Evolutionary conservation across 1,140 invertebrate genomes (phyloP).

Genomic region (Aricia agestis): DNA sequence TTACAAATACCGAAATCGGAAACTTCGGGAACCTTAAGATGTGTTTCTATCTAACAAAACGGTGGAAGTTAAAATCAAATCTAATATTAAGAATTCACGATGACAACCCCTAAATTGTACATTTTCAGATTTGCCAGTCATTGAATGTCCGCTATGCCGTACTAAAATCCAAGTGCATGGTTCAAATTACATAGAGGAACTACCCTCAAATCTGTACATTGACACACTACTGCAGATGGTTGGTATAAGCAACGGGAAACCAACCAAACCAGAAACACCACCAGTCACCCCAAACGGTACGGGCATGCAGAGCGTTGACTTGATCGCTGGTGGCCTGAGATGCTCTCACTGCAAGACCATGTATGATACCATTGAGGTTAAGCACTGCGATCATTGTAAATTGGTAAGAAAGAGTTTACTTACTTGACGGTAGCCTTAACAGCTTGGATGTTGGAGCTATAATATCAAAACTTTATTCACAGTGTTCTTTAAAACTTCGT

Average conservation of each 20-base stretch:
- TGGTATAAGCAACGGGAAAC: conserved; percentile 32
- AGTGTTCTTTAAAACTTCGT: no score
- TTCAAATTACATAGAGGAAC: conserved; percentile 56
- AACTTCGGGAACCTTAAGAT: no score
- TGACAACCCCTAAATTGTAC: background rate
- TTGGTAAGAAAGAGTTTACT: conserved; percentile 55
- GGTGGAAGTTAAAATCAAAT: no score
- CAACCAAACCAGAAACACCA: conserved; percentile 35
- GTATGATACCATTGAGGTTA: conserved; percentile 56
- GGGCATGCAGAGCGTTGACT: conserved; percentile 41
- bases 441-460: no score
- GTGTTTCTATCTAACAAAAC: no score
- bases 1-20: no score
- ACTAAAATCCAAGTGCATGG: conserved; percentile 53
- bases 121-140: conserved; percentile 52
- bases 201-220: conserved; percentile 79
- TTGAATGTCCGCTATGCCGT: conserved; percentile 63
- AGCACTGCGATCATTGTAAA: conserved; percentile 77
- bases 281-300: conserved; percentile 33
- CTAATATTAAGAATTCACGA: no score
- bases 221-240: conserved; percentile 74
- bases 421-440: no score
- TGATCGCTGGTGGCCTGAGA: conserved; percentile 45
- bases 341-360: conserved; percentile 72
- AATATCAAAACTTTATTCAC: no score